Evolutionary conservation across 2,888 invertebrate species (phyloP).

Genomic region (Diploptera punctata): DNA sequence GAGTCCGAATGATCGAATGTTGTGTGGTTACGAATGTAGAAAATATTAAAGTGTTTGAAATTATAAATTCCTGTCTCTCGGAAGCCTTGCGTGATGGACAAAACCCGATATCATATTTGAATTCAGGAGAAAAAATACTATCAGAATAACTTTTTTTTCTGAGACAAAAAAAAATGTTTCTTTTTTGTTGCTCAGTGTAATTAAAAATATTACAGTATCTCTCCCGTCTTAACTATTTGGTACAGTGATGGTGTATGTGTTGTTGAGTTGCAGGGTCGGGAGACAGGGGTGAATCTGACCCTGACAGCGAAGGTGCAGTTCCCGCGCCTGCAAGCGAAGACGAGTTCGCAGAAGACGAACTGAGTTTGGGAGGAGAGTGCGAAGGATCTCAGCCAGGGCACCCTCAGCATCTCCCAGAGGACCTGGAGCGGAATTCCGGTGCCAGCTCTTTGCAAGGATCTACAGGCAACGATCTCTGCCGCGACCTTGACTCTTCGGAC

Average conservation of each 20-base stretch:
- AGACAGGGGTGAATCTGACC: conserved; percentile 66
- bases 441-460: conserved; percentile 48
- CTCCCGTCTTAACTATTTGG: too few relatives aligned
- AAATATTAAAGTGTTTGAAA: too few relatives aligned
- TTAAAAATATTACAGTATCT: too few relatives aligned
- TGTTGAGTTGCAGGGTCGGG: conserved; percentile 45
- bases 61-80: too few relatives aligned
- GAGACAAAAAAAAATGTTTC: too few relatives aligned
- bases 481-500: conserved; percentile 48
- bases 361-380: conserved; percentile 62
- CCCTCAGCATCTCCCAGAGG: conserved; percentile 52
- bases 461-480: conserved; percentile 48
- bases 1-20: too few relatives aligned
- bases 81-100: too few relatives aligned
- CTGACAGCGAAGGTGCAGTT: conserved; percentile 54
- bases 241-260: conserved; percentile 12
- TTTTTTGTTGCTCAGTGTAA: too few relatives aligned
- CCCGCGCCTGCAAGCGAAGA: conserved; percentile 76
- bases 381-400: conserved; percentile 53
- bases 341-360: conserved; percentile 85
- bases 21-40: too few relatives aligned
- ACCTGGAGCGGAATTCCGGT: conserved; percentile 51
- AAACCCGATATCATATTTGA: too few relatives aligned
- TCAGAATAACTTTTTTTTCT: too few relatives aligned
- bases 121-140: too few relatives aligned